phyloP scores from a whole-genome alignment of 2,113 vertebrate genomes.

The Zootoca vivipara region DNA sequence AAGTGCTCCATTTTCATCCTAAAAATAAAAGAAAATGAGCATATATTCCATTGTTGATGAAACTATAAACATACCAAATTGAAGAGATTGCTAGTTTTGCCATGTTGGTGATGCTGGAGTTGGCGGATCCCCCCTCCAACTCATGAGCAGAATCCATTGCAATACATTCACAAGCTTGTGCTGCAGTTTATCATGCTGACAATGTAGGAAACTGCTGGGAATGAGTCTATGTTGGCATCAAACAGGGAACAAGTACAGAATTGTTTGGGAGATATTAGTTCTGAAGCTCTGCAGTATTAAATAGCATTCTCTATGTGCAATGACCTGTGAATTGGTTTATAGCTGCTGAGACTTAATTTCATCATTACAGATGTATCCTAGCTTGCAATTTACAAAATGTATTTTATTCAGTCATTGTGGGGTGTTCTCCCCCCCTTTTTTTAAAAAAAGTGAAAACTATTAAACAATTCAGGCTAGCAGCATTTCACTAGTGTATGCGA shows the following conservation, averaged over 20 bases:
- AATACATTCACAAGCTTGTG: background rate
- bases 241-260: background rate
- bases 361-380: conserved; percentile 6
- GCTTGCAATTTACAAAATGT: background rate
- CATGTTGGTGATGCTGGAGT: background rate
- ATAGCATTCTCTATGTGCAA: accelerated
- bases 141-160: background rate
- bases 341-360: conserved; percentile 9
- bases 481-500: background rate
- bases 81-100: background rate
- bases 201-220: background rate
- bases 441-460: background rate
- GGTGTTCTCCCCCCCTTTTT: background rate
- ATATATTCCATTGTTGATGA: background rate
- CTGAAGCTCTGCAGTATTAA: background rate
- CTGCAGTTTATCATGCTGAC: background rate
- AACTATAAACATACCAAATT: background rate
- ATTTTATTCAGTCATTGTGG: background rate
- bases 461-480: background rate
- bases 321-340: background rate
- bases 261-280: background rate
- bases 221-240: background rate
- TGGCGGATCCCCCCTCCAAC: background rate
- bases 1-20: background rate
- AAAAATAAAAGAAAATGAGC: background rate